Base-by-base conservation (phyloP, 2,113 vertebrate species). In the Macquaria ambigua region DNA sequence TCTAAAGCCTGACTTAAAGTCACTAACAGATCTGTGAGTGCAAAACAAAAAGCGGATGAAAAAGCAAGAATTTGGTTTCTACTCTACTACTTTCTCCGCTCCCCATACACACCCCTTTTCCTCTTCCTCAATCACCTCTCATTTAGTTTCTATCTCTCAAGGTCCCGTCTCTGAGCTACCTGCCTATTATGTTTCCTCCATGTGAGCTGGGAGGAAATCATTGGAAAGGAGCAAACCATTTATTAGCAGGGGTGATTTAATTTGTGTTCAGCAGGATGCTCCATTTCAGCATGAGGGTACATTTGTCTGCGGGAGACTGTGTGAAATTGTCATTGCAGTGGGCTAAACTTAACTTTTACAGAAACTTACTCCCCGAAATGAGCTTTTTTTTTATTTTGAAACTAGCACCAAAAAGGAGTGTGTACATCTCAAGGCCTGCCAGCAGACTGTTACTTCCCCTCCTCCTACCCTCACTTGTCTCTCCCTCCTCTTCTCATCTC, bases 181-280 rank as follows among this genome's bases (percentile, higher is more conserved):
- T 87, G 86, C 74, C 74, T 37, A 63, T 87, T 91, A 89, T 79
- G 53, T 70, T 82, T 87, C 78, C 68, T 79, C 74, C 63, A 20
- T 78, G 78, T 75, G 82, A 82, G 74, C 72, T 20, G 72, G 86
- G 82, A 79, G 75, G 82, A 83, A 91, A 82, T 90, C 87, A 89
- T 74, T 87, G 86, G 86, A 91, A 90, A 53, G 67, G 82, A 67
- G 78, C 88, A 74, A 88, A 84, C 82, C 91, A 86, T 90, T 89
- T 90, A 90, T 92, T 85, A 90, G 89, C 80, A 5, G 63, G 86
- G 82, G 77, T 88, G 87, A 90, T 91, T 87, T 87, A 81, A 94
- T 93, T 93, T 87, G 77, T 82, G 72, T 88, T 85, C 68, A 53
- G 87, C 68, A 8, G 74, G 88, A 86, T 83, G 87, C 72, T 88